Evolutionary conservation across 2,888 invertebrate species (phyloP).

Genomic region (Thereva unica): DNA sequence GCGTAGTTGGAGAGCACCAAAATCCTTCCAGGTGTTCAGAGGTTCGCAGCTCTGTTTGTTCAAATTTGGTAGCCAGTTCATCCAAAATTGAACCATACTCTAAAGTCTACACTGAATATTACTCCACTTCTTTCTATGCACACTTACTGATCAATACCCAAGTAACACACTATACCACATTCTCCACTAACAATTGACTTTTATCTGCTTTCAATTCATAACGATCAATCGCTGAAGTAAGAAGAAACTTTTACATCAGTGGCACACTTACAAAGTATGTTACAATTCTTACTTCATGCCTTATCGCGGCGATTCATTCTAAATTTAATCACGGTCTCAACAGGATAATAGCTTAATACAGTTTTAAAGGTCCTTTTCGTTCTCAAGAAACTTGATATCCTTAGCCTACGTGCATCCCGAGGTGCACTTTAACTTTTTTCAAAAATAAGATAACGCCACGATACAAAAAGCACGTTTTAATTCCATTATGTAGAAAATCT

Average conservation of each 20-base stretch:
- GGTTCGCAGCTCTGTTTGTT: no score
- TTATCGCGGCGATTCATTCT: neutral
- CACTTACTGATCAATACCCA: no score
- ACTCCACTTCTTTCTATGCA: no score
- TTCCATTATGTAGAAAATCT: neutral
- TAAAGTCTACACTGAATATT: no score
- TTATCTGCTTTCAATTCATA: no score
- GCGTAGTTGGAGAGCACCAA: no score
- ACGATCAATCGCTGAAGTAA: no score
- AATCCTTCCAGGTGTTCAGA: no score
- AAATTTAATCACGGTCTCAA: slow-evolving; percentile 10
- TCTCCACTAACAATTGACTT: no score
- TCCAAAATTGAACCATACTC: no score
- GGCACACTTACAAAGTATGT: slow-evolving; percentile 6
- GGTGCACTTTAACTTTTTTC: neutral
- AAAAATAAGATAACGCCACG: neutral
- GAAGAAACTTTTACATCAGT: neutral
- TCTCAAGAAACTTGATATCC: slow-evolving; percentile 6
- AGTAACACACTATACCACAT: no score
- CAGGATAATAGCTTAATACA: slow-evolving; percentile 5
- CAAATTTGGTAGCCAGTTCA: no score
- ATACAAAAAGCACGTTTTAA: slow-evolving; percentile 2
- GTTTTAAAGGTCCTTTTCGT: neutral
- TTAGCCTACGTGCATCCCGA: neutral
- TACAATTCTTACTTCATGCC: neutral